Evolutionary conservation across 2,888 invertebrate species (phyloP).

Genomic region (Acanthoscelides obtectus): DNA sequence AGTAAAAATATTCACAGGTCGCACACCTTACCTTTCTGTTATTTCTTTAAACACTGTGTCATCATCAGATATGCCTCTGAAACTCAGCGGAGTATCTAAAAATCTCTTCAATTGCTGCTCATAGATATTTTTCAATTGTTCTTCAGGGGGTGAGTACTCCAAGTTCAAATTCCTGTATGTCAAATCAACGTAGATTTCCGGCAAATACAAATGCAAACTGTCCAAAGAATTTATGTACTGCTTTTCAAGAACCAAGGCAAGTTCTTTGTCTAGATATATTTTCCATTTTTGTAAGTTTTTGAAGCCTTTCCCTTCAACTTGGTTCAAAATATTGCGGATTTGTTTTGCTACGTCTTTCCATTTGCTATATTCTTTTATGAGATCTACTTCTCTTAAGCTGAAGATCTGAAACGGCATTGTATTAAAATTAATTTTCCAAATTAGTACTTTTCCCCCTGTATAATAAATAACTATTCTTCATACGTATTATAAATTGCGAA

Average conservation of each 20-base stretch:
- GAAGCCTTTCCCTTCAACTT: conserved; percentile 60
- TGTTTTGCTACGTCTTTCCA: conserved; percentile 89
- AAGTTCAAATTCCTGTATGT: conserved; percentile 62
- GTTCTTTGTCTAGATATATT: conserved; percentile 89
- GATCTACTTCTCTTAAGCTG: conserved; percentile 73
- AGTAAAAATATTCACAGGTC: too few species aligned
- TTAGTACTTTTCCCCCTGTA: too few species aligned
- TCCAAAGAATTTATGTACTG: conserved; percentile 83
- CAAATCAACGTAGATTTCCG: conserved; percentile 85
- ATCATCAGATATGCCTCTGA: conserved; percentile 69
- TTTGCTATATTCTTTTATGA: conserved; percentile 78
- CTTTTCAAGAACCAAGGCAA: conserved; percentile 87
- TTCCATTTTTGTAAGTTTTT: conserved; percentile 86
- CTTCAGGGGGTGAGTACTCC: conserved; percentile 78
- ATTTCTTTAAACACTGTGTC: conserved; percentile 60
- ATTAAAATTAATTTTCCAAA: background rate
- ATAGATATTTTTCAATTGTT: conserved; percentile 83
- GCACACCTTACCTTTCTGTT: conserved; percentile 59
- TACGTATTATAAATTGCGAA: too few species aligned
- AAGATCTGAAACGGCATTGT: conserved; percentile 35
- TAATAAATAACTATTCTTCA: too few species aligned
- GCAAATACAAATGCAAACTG: conserved; percentile 81
- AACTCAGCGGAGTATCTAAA: conserved; percentile 80
- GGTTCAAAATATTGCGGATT: conserved; percentile 75
- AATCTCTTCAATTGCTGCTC: conserved; percentile 88